phyloP scores from a whole-genome alignment of 2,888 invertebrate species.

The Serripes groenlandicus region DNA sequence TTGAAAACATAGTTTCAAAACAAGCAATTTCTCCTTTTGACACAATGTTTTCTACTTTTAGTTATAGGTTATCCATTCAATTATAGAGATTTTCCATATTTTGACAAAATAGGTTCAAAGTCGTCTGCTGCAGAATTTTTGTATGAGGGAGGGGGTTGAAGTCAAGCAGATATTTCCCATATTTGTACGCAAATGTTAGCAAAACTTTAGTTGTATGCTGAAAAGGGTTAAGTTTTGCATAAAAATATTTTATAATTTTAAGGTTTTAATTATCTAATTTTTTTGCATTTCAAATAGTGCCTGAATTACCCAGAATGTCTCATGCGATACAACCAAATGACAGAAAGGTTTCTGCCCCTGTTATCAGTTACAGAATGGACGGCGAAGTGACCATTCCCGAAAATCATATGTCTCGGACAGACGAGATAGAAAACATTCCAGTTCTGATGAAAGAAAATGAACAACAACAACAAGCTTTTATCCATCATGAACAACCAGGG shows the following conservation, averaged over 20 bases:
- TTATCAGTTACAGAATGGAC: conserved; percentile 67
- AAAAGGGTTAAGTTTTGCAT: too few species aligned
- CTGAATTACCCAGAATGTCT: conserved; percentile 23
- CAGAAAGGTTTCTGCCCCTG: conserved; percentile 81
- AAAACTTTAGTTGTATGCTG: too few species aligned
- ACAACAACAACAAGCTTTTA: conserved; percentile 17
- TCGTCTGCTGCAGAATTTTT: neutral
- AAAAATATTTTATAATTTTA: too few species aligned
- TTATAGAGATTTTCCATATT: too few species aligned
- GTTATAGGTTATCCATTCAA: too few species aligned
- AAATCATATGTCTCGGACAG: conserved; percentile 76
- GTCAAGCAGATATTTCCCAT: too few species aligned
- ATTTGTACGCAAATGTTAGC: too few species aligned
- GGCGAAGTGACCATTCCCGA: conserved; percentile 52
- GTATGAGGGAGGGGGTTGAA: neutral
- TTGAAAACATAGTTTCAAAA: too few species aligned
- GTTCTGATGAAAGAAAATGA: conserved; percentile 76
- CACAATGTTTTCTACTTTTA: neutral
- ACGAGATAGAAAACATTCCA: conserved; percentile 85
- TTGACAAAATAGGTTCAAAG: too few species aligned
- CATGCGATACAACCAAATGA: conserved; percentile 46
- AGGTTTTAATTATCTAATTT: neutral
- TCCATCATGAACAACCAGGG: neutral
- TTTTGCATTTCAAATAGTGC: conserved; percentile 31
- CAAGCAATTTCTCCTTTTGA: neutral